Evolutionary conservation across 2,888 invertebrate species (phyloP), one percentile per base, ranked within the genome.

Genomic region (Drosophila monieri): DNA sequence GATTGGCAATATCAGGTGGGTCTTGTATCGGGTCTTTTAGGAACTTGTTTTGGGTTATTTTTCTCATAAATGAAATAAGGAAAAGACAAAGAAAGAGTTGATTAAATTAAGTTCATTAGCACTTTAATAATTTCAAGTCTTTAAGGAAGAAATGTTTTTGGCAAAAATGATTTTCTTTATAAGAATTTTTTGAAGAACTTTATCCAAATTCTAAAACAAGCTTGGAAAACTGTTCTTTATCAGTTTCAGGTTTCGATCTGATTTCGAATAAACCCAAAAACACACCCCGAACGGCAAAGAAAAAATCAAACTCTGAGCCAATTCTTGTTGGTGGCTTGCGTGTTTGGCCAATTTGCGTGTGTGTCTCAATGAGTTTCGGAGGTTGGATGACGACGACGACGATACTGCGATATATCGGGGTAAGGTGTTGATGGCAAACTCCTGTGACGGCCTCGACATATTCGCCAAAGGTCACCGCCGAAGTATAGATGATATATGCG

Each of bases 261-360:
- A 52, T 62, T 27, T 27, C 43, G 27, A 41, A 54, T 21, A 35
- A 55, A 41, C 21, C 48, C 43, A 37, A 56, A 67, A 55, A 67
- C 68, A 66, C 65, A 66, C 65, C 65, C 41, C 39, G 39, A 65
- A 65, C 64, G 67, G 51, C 57, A 54, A 41, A 41, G 37, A 41
- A 49, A 30, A 49, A 60, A 30, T 37, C 46, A 60, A 60, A 61
- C 25, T 47, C 32, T 41, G 61, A 61, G 61, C 66, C 14, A 51
- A 69, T 58, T 67, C n/a, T 25, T 27, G 55, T 46, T 44, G 47
- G 57, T 43, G 49, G 47, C 9, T 87, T 81, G 81, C 81, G 81
- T 81, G 81, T 71, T 74, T 71, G 74, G 52, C 62, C 85, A 87
- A 81, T 87, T 81, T 71, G 78, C 81, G 85, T 85, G 85, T 76